Evolutionary conservation across 2,113 vertebrate genomes (phyloP).

Genomic region (Notechis scutatus): DNA sequence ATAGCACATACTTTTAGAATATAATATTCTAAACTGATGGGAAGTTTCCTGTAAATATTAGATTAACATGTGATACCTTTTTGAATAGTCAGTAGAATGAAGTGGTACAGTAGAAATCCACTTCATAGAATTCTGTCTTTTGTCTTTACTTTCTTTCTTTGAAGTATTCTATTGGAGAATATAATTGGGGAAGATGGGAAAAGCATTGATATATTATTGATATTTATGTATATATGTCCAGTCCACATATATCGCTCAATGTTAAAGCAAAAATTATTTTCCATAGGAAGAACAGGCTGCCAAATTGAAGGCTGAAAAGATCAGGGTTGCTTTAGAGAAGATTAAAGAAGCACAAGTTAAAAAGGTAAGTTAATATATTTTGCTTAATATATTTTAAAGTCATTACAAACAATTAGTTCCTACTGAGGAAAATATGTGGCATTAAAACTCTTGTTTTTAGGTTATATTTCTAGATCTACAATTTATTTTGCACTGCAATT

Average conservation of each 20-base stretch:
- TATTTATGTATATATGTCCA: background rate
- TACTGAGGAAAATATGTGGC: background rate
- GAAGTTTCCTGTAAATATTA: background rate
- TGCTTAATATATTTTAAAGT: background rate
- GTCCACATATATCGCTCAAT: background rate
- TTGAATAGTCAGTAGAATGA: background rate
- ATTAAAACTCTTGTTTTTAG: background rate
- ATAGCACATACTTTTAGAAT: conserved; percentile 6
- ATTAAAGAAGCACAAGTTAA: conserved; percentile 99
- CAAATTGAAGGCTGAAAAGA: conserved; percentile 96
- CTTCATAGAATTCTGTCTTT: conserved; percentile 37
- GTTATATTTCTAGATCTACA: background rate
- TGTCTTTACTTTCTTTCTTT: background rate
- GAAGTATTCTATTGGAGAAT: background rate
- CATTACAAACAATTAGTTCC: background rate
- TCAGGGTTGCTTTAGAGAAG: conserved; percentile 94
- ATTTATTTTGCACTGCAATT: background rate
- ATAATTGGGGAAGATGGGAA: background rate
- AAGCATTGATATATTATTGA: background rate
- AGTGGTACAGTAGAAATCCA: background rate
- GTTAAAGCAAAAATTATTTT: conserved; percentile 54
- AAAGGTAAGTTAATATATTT: conserved; percentile 76
- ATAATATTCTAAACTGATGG: background rate
- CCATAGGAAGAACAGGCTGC: conserved; percentile 95
- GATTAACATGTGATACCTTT: background rate